These are phyloP conservation scores for Dendroctonus valens DNA, from an alignment of 1,140 invertebrate species.

Conservation along the genomic window DNA sequence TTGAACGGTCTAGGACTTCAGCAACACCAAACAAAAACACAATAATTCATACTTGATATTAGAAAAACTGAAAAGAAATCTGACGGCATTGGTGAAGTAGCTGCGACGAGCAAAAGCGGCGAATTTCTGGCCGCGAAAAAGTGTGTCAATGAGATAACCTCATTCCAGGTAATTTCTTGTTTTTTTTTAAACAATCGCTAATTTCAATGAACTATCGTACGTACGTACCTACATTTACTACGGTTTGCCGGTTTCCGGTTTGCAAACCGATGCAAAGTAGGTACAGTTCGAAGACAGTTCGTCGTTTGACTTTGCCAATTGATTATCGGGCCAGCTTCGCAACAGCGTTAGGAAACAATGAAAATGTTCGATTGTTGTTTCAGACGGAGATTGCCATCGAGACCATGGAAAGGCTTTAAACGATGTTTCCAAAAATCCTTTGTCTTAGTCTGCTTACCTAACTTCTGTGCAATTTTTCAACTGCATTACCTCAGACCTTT, in stretches of 20 bases:
- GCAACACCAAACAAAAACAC: neutral
- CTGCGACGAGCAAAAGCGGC: conserved; percentile 21
- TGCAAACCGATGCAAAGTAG: conserved; percentile 17
- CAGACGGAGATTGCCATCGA: too few relatives aligned
- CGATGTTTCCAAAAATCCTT: too few relatives aligned
- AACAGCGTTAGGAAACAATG: conserved; percentile 6
- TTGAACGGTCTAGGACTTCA: too few relatives aligned
- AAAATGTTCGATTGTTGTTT: neutral
- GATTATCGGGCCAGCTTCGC: conserved; percentile 5
- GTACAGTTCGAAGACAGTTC: conserved; percentile 12
- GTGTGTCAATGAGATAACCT: conserved; percentile 49
- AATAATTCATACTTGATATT: conserved; percentile 23
- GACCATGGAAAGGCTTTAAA: too few relatives aligned
- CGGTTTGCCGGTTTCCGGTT: conserved; percentile 28
- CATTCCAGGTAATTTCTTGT: conserved; percentile 42
- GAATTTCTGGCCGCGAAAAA: conserved; percentile 44
- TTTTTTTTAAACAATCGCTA: conserved; percentile 37
- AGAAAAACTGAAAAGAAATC: conserved; percentile 28
- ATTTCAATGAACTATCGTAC: conserved; percentile 33
- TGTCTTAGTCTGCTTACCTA: too few relatives aligned
- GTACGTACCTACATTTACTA: conserved; percentile 24
- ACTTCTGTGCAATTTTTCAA: too few relatives aligned
- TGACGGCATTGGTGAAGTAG: conserved; percentile 24
- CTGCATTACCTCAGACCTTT: too few relatives aligned
- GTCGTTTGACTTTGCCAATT: conserved; percentile 6